Base-by-base conservation (phyloP, 2,888 invertebrate species). In the Tetropium fuscum region DNA sequence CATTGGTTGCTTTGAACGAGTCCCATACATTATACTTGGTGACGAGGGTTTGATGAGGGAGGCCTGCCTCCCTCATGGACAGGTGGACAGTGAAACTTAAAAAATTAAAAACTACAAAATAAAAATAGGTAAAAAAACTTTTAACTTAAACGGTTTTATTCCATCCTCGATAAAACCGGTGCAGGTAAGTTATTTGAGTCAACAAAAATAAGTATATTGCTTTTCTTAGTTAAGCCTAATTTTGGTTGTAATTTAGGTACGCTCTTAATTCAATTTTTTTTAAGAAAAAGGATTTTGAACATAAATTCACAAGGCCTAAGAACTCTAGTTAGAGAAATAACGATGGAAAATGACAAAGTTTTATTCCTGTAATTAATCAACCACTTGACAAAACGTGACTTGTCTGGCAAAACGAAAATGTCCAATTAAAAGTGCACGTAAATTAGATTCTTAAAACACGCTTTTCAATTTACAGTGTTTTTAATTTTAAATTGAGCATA, bases 351-450 rank as follows among this genome's bases (percentile, higher is more conserved):
- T 58, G 60, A 53, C 53, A 55, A 43, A 53, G 55, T 67, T 67
- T 58, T 54, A 64, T 64, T 67, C 64, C 62, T 61, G 41, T 58
- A 58, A 63, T 63, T 64, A 67, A 67, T 67, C 63, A 61, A 63
- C 53, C 60, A 63, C 63, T 67, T 60, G 57, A 59, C 62, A 59
- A 65, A 68, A 73, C 73, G 73, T 73, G 73, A 71, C 69, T 71
- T 62, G 71, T 63, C 66, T 70, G 65, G 64, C 59, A 60, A 69
- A 72, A 74, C 66, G 69, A 74, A 72, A 73, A 73, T 73, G 71
- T 73, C 74, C 73, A 74, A 74, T 74, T 74, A 73, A 73, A 68
- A 70, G 70, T 65, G 72, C 70, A 73, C 72, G 70, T 68, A 74
- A 73, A 73, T 73, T 72, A 71, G 72, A 71, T 72, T 68, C 71